A percentile compares a stretch with the other conserved stretches of the same genome.
phyloP scores from a whole-genome alignment of 2,888 invertebrate species.

The Cheiracanthium punctorium region DNA sequence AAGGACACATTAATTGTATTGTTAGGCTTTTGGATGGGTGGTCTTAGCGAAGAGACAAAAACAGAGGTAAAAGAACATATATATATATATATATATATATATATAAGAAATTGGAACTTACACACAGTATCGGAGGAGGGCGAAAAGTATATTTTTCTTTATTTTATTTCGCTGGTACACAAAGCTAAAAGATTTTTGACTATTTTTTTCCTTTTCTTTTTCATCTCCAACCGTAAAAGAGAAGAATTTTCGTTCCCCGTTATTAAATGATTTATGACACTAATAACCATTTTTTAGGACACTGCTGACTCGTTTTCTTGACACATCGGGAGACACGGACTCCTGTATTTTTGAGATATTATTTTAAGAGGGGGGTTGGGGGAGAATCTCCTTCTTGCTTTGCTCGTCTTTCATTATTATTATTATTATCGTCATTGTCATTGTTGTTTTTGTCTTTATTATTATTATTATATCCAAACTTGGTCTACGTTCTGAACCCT shows the following conservation, averaged over 20 bases:
- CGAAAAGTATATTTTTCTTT: slow-evolving; percentile 33
- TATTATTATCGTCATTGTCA: too few species aligned
- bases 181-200: slow-evolving; percentile 13
- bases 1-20: slow-evolving; percentile 70
- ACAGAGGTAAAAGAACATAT: slow-evolving; percentile 67
- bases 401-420: too few species aligned
- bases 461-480: too few species aligned
- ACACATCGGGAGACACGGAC: not conserved
- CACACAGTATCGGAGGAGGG: slow-evolving; percentile 39
- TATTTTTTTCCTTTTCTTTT: slow-evolving; percentile 29
- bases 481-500: too few species aligned
- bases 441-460: too few species aligned
- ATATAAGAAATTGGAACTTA: slow-evolving; percentile 62
- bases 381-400: too few species aligned
- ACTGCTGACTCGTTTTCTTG: not conserved
- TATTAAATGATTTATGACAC: slow-evolving; percentile 58
- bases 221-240: slow-evolving; percentile 11
- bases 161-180: not conserved
- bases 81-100: slow-evolving; percentile 69
- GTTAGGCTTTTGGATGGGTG: slow-evolving; percentile 69
- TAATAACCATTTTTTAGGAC: slow-evolving; percentile 16
- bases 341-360: too few species aligned
- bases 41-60: slow-evolving; percentile 31
- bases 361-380: too few species aligned
- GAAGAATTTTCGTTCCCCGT: slow-evolving; percentile 40